These are phyloP conservation scores for Cryptophagus acutangulus DNA, from an alignment of 2,888 invertebrate species.

Conservation along the genomic window DNA sequence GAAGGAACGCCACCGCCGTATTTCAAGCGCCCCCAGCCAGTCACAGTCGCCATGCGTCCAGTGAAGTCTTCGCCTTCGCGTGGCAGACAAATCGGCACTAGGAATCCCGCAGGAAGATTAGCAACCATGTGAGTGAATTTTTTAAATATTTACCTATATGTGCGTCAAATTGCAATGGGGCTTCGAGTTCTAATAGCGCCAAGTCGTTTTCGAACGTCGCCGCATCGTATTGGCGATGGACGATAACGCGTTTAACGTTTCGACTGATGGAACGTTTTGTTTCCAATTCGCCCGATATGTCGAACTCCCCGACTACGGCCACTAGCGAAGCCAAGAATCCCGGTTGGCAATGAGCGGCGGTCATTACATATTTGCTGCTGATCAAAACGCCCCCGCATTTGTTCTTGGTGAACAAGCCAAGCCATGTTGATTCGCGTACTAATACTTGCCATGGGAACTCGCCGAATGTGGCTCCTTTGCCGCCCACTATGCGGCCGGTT, in stretches of 20 bases:
- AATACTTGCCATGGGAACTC: constrained; percentile 93
- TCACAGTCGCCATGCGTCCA: constrained; percentile 81
- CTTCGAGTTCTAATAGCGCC: constrained; percentile 79
- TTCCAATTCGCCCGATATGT: constrained; percentile 81
- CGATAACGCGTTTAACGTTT: constrained; percentile 81
- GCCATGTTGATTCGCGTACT: constrained; percentile 87
- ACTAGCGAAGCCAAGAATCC: constrained; percentile 87
- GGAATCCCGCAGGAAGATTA: constrained; percentile 27
- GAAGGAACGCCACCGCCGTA: constrained; percentile 89
- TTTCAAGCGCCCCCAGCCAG: constrained; percentile 88
- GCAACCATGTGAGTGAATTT: too few relatives aligned
- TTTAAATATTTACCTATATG: constrained; percentile 70
- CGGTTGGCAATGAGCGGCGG: constrained; percentile 93
- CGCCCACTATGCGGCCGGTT: constrained; percentile 81
- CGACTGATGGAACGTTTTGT: constrained; percentile 70
- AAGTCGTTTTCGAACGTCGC: constrained; percentile 90
- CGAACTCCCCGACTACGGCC: constrained; percentile 87
- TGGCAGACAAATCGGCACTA: constrained; percentile 90
- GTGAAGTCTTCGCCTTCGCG: constrained; percentile 73
- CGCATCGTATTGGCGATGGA: constrained; percentile 83
- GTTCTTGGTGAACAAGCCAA: constrained; percentile 90
- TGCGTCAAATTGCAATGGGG: constrained; percentile 74
- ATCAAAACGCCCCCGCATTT: constrained; percentile 94
- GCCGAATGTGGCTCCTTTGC: constrained; percentile 79
- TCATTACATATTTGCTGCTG: constrained; percentile 78